A percentile compares a stretch with the other conserved stretches of the same genome.
Conservation (phyloP, 2,797 vertebrate genomes). For the Sebastes umbrosus region DNA sequence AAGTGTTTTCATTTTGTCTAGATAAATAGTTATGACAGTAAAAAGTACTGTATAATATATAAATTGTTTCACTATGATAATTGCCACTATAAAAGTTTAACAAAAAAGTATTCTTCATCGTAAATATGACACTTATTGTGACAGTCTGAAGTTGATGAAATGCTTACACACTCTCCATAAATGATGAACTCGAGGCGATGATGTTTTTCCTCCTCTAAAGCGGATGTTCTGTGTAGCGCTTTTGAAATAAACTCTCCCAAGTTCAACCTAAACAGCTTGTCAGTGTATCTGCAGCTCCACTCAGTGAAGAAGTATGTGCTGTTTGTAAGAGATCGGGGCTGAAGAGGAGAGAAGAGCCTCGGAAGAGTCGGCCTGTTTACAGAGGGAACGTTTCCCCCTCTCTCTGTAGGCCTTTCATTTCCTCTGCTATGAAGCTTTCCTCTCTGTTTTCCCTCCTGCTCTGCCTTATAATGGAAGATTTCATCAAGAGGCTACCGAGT, state of each 20-base stretch:
- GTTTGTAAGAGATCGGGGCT: constrained; percentile 28
- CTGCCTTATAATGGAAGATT: constrained; percentile 29
- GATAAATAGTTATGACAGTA: background rate
- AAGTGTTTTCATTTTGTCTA: background rate
- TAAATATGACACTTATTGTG: background rate
- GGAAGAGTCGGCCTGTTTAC: constrained; percentile 42
- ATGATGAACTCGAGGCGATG: background rate
- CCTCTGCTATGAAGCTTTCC: constrained; percentile 42
- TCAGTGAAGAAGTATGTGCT: constrained; percentile 36
- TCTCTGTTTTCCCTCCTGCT: background rate
- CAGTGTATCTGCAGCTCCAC: constrained; percentile 1
- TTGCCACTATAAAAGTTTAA: background rate
- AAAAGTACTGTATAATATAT: background rate
- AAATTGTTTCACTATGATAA: background rate
- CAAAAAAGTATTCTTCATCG: background rate
- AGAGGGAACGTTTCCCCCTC: constrained; percentile 33
- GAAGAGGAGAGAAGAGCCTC: constrained; percentile 23
- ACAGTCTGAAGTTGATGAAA: background rate
- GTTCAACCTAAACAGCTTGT: constrained; percentile 38
- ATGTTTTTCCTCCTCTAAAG: constrained; percentile 6
- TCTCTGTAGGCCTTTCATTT: constrained; percentile 60
- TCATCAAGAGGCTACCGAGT: constrained; percentile 15
- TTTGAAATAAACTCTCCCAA: constrained; percentile 47
- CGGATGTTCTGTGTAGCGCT: background rate
- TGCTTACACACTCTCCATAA: background rate